Base-by-base conservation (phyloP, 2,797 vertebrate species). In the Phalloptychus januarius region DNA sequence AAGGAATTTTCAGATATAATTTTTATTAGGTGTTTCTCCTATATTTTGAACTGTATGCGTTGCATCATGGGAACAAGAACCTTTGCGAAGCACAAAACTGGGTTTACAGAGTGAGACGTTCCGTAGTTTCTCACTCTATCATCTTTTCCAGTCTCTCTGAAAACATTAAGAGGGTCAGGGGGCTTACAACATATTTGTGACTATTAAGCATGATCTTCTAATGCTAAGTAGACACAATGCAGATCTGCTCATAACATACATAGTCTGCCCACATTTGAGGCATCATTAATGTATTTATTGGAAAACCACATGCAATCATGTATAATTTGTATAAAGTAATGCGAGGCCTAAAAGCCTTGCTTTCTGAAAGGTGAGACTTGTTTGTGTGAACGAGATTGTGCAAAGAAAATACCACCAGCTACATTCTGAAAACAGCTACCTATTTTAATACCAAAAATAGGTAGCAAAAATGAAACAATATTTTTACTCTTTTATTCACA, bases 91-190 rank as follows among this genome's bases (percentile, higher is more conserved):
- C 48, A 50, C 0, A 23, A 50, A 23, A 23, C 48, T 50, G 48
- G 7, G 7, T 50, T 50, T 50, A 23, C 20, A 50, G 48, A 50
- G 20, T 50, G 20, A 50, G 48, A 23, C 79, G 79, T 85, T 71
- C 42, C 80, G 72, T 40, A 61, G 76, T 91, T 88, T 89, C 79
- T 87, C 46, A 81, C 75, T 82, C 65, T 54, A 82, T 94, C 90
- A 88, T 94, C 92, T 94, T 94, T 94, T 92, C 86, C 80, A 75
- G 81, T 84, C 80, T 84, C 89, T 84, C 82, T 87, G 85, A 89
- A 88, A 91, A 92, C 89, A 86, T 72, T 45, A 85, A 50, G 48
- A 50, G 48, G 6, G 48, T 2, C 1, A 12, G 12, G 11, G n/a
- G 13, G 12, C 4, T 61, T 58, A 31, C 28, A 33, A 61, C 28